Percentiles rank a stretch among this genome's conserved stretches.
Evolutionary conservation across 2,888 invertebrate genomes (phyloP).

Genomic region (Tiphia femorata): DNA sequence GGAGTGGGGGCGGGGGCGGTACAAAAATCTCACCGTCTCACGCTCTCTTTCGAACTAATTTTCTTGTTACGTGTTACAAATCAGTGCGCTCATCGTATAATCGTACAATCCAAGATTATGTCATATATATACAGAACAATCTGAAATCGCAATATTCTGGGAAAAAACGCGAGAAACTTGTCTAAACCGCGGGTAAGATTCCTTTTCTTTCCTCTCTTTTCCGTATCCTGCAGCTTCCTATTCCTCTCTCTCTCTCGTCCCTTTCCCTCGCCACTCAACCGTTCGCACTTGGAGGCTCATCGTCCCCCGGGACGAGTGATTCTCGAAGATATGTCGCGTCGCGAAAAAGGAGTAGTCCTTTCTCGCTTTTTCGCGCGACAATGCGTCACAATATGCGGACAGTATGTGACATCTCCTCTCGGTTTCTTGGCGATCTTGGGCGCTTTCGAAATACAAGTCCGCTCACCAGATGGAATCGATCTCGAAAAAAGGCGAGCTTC

Average conservation of each 20-base stretch:
- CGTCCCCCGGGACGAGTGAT: no score
- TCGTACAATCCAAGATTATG: conserved; percentile 52
- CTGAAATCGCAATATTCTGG: conserved; percentile 49
- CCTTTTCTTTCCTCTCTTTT: neutral
- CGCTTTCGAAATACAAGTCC: no score
- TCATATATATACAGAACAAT: conserved; percentile 58
- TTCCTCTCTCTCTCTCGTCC: neutral
- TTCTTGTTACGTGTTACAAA: conserved; percentile 54
- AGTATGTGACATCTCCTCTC: no score
- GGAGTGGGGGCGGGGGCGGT: conserved; percentile 32
- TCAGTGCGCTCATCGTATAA: conserved; percentile 61
- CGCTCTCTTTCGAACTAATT: conserved; percentile 29
- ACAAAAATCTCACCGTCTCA: conserved; percentile 19
- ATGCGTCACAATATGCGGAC: no score
- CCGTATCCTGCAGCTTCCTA: neutral
- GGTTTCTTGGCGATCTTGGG: no score
- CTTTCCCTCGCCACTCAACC: neutral
- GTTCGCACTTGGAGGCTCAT: no score
- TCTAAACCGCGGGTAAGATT: conserved; percentile 20
- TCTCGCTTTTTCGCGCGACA: no score
- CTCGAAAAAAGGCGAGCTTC: no score
- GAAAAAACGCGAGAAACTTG: conserved; percentile 49
- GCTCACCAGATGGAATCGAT: no score
- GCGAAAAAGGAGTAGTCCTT: no score
- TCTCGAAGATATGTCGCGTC: no score